Conservation (phyloP, 2,888 invertebrate genomes). For the Gastracanthus pulcherrimus region DNA sequence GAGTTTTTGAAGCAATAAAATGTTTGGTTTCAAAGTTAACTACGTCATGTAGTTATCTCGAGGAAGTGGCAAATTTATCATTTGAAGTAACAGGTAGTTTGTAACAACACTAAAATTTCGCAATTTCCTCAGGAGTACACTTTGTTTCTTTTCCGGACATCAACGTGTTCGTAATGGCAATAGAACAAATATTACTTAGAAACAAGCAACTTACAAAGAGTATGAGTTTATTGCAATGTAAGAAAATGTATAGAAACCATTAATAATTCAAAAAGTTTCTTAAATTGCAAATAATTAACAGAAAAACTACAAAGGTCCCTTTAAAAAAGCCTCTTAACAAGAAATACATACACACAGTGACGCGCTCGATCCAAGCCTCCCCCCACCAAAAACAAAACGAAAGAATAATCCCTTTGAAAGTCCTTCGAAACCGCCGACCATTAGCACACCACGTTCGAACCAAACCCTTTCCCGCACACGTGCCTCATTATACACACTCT, state of each 20-base stretch:
- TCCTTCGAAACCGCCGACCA: background rate
- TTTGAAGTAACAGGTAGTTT: too few species aligned
- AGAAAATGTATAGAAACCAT: too few species aligned
- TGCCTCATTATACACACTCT: background rate
- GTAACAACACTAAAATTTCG: too few species aligned
- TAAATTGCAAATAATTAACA: too few species aligned
- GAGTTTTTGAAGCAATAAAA: too few species aligned
- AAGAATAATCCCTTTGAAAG: background rate
- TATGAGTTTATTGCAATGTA: too few species aligned
- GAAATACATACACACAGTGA: background rate
- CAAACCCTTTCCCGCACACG: background rate
- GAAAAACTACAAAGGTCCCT: background rate
- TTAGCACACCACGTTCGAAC: conserved; percentile 3
- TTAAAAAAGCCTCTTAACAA: background rate
- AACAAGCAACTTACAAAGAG: background rate
- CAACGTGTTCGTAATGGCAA: background rate
- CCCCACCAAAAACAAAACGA: background rate
- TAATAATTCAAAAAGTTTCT: too few species aligned
- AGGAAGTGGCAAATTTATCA: too few species aligned
- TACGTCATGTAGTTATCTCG: too few species aligned
- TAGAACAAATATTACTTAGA: background rate
- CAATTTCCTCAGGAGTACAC: too few species aligned
- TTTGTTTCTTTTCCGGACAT: too few species aligned
- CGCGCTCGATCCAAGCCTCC: background rate
- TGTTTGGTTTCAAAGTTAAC: too few species aligned